Evolutionary conservation across 2,888 invertebrate species (phyloP).

Genomic region (Pimpla rufipes): DNA sequence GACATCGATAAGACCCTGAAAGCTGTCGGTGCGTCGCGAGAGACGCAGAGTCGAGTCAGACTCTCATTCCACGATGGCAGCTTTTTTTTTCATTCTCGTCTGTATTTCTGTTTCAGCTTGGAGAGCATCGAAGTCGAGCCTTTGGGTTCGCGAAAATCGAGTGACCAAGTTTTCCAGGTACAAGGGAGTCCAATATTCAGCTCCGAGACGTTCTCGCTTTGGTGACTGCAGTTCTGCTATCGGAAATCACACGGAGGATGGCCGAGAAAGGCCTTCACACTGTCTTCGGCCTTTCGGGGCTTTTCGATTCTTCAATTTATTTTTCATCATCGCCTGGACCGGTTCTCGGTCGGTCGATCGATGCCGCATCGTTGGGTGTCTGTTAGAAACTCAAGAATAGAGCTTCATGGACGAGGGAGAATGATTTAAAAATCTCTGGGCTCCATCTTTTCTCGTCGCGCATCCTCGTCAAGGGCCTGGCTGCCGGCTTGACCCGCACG

Average conservation of each 20-base stretch:
- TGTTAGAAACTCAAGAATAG: not conserved
- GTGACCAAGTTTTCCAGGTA: slow-evolving; percentile 15
- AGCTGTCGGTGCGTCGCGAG: not conserved
- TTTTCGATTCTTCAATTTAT: slow-evolving; percentile 45
- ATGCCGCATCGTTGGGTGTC: not conserved
- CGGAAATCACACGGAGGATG: slow-evolving; percentile 10
- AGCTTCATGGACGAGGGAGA: not conserved
- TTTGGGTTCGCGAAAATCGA: not conserved
- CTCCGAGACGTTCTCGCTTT: slow-evolving; percentile 21
- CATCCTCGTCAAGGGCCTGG: not conserved
- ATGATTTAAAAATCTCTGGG: not conserved
- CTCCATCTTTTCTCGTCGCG: not conserved
- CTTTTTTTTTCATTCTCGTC: slow-evolving; percentile 1
- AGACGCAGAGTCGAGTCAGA: not conserved
- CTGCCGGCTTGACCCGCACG: not conserved
- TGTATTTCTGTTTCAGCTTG: not conserved
- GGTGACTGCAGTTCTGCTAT: slow-evolving; percentile 10
- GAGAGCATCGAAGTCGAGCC: not conserved
- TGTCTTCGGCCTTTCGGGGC: slow-evolving; percentile 10
- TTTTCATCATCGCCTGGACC: slow-evolving; percentile 28
- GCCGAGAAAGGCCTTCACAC: not conserved
- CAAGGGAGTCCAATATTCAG: slow-evolving; percentile 16
- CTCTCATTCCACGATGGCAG: not conserved
- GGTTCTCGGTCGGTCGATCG: slow-evolving; percentile 28
- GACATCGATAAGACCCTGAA: not conserved